Evolutionary conservation across 2,113 vertebrate genomes (phyloP), one percentile per base, ranked within the genome.

Genomic region (Gymnogyps californianus): DNA sequence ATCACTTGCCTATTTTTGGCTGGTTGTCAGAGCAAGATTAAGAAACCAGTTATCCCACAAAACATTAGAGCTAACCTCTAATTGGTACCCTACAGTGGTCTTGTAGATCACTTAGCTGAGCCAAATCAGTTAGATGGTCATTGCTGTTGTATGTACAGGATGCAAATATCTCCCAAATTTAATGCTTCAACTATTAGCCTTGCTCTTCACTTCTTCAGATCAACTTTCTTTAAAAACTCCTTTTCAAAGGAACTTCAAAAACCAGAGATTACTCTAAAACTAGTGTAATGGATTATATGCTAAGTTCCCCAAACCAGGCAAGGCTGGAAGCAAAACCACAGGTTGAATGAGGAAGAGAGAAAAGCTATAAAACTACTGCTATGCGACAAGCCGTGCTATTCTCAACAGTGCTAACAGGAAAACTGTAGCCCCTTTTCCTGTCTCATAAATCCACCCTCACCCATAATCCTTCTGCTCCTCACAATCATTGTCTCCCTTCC

Each of bases 21-120:
- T 75, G 44, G 32, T 64, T 91, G 31, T 78, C 72, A 87, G 65
- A 75, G 66, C 13, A 87, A 82, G 72, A 62, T 87, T 84, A 89
- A 95, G 66, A 70, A 87, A 79, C 38, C 40, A 16, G 79, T 69
- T 93, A 89, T 42, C 31, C 49, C 22, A 76, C 44, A 79, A 59
- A 80, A 83, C 32, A 29, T 80, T 49, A 87, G 21, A 44, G 22
- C 32, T 77, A 85, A 70, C 22, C 17, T 89, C 93, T 89, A 92
- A 32, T 75, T 1, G 3, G 31, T 72, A 91, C 59, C 44, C 51
- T 86, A 51, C 38, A 70, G n/a, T 87, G 36, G 47, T 76, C 34
- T 83, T 51, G 38, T 2, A 32, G 42, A 82, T 87, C 25, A 82
- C 52, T 70, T 66, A 58, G 40, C 52, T 79, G 69, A 82, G 61